These are phyloP conservation scores for Agapetus fuscipes DNA, from an alignment of 2,888 invertebrate genomes.

Conservation along the genomic window DNA sequence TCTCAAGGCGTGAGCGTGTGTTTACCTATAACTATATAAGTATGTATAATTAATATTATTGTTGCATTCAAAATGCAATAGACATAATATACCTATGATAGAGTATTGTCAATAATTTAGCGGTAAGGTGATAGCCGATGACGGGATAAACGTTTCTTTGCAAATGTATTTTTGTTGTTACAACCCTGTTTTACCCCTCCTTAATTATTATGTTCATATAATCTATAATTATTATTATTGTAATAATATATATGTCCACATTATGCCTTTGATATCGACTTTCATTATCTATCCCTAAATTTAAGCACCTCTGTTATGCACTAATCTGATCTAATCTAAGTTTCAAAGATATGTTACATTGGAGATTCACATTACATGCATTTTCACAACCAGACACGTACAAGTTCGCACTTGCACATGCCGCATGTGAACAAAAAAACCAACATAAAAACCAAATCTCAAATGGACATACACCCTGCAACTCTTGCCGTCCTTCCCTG, in stretches of 20 bases:
- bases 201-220: conserved; percentile 13
- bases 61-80: conserved; percentile 23
- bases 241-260: conserved; percentile 19
- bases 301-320: too few species aligned
- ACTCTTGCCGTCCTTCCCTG: too few species aligned
- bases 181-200: conserved; percentile 18
- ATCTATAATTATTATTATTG: too few species aligned
- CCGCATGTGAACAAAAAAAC: too few species aligned
- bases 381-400: too few species aligned
- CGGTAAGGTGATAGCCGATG: conserved; percentile 16
- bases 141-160: conserved; percentile 14
- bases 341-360: too few species aligned
- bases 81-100: conserved; percentile 17
- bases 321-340: too few species aligned
- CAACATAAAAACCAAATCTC: too few species aligned
- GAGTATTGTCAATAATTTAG: conserved; percentile 19
- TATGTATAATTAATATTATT: too few species aligned
- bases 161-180: conserved; percentile 17
- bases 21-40: conserved; percentile 20
- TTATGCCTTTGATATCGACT: conserved; percentile 17
- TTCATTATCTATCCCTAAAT: conserved; percentile 9
- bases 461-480: too few species aligned
- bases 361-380: too few species aligned
- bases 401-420: too few species aligned
- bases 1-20: conserved; percentile 45